Base-by-base conservation (phyloP, 2,113 vertebrate species). In the Gallinago media region DNA sequence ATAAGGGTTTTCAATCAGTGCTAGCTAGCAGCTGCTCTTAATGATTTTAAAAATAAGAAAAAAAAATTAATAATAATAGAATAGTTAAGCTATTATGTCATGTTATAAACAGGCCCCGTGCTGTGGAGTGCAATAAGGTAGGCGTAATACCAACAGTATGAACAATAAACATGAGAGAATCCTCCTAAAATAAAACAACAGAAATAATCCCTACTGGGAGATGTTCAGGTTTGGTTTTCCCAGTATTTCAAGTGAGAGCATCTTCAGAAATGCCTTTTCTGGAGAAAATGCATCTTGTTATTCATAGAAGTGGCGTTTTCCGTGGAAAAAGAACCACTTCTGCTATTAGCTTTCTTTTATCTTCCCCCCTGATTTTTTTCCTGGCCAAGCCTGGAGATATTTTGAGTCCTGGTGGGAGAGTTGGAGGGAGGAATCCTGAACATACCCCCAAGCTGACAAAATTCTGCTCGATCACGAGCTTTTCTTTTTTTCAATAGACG, bases 21-120 rank as follows among this genome's bases (percentile, higher is more conserved):
- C 56, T 70, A 71, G 74, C 68, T 38, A 89, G 42, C 73, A 91
- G 76, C 86, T 84, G 83, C 80, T 95, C 73, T 85, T 87, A 44
- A 49, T 40, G 61, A 58, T 49, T 94, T 92, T 44, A 52, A 85
- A 92, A 80, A 49, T 55, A 77, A 90, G 66, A 87, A 58, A 25
- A 15, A 49, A 47, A 86, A 27, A 46, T 22, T 38, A 38, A 15
- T 2, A 74, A 36, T 73, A 40, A 50, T 42, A 5, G 65, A n/a
- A 19, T 12, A 49, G 68, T 14, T 27, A 54, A 71, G 72, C 63
- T 92, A 18, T 76, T 65, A 2, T 63, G 75, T 72, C 18, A 0
- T 20, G 44, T 68, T 82, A 15, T 34, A 61, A 85, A 70, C 12
- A 2, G 7, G 49, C 55, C 47, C 40, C 13, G 71, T 19, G 81